These are phyloP conservation scores for Natrix natrix DNA, from an alignment of 2,797 vertebrate genomes.

Conservation along the genomic window DNA sequence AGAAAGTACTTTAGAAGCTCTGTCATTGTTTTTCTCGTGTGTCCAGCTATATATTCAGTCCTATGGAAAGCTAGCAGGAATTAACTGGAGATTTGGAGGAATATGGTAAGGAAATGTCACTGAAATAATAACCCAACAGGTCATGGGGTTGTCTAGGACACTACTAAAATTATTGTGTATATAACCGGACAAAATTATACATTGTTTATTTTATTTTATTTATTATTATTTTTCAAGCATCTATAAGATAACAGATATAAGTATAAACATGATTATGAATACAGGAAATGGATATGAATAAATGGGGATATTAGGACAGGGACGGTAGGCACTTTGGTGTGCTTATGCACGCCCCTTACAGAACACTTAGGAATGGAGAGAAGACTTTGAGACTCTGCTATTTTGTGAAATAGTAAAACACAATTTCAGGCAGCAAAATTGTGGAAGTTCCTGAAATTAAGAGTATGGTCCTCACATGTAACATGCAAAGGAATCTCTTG, in stretches of 20 bases:
- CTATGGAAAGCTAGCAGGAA: not conserved
- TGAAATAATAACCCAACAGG: not conserved
- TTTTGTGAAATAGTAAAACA: not conserved
- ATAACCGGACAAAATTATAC: not conserved
- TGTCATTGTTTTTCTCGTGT: not conserved
- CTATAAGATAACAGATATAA: too few species aligned
- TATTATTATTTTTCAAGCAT: too few species aligned
- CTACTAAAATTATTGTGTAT: not conserved
- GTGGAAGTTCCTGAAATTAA: constrained; percentile 32
- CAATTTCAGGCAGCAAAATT: constrained; percentile 10
- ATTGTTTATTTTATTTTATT: not conserved
- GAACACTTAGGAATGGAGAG: too few species aligned
- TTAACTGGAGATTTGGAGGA: not conserved
- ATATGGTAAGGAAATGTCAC: not conserved
- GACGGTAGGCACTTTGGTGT: too few species aligned
- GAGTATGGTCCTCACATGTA: constrained; percentile 24
- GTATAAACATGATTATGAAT: too few species aligned
- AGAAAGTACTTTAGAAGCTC: not conserved
- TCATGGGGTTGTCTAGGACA: not conserved
- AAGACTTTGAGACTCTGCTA: not conserved
- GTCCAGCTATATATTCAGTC: not conserved
- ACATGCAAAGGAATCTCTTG: constrained; percentile 31
- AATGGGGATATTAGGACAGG: too few species aligned
- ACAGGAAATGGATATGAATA: too few species aligned
- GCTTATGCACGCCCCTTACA: too few species aligned